Evolutionary conservation across 2,113 vertebrate species (phyloP), one percentile per base, ranked within the genome.

Genomic region (Brachyhypopomus occidentalis): DNA sequence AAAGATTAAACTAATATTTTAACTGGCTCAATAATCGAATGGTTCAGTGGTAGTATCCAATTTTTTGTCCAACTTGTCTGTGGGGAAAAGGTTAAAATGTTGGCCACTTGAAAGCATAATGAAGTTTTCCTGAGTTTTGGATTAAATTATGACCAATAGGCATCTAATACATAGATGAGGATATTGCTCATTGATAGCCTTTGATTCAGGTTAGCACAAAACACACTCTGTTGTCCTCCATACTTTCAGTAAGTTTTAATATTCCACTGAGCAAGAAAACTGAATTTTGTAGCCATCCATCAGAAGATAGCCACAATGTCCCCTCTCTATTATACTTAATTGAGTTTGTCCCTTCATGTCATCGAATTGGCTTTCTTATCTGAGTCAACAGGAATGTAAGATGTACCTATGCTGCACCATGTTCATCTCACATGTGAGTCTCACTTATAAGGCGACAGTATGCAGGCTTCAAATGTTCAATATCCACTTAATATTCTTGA

Each of bases 281-380:
- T 84, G 84, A 83, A 88, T 87, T 86, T 82, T 88, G 83, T 86
- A 85, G 75, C 83, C 58, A 85, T 84, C 84, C 78, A 63, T 87
- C 84, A 85, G 72, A 11, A 75, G 83, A 78, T 71, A 64, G 83
- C 71, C 76, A 56, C 82, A 84, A 83, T 86, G 84, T 84, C 85
- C 88, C 75, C 72, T 83, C 87, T 88, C 87, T 80, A 89, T 89
- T 89, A 88, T 80, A 86, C 84, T 87, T 89, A 89, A 89, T 88
- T 85, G 87, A 86, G 88, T 88, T 89, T 89, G 88, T 89, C 84
- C 88, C 85, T 87, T 75, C 52, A 82, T 89, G 88, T 85, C 86
- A 88, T 89, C 83, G 77, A 85, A 84, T 83, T 75, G 84, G 71
- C 76, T 81, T 80, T 85, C 83, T 88, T 89, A 89, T 89, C 87